Conservation (phyloP, 2,113 vertebrate genomes). For the Oreochromis spilurus region DNA sequence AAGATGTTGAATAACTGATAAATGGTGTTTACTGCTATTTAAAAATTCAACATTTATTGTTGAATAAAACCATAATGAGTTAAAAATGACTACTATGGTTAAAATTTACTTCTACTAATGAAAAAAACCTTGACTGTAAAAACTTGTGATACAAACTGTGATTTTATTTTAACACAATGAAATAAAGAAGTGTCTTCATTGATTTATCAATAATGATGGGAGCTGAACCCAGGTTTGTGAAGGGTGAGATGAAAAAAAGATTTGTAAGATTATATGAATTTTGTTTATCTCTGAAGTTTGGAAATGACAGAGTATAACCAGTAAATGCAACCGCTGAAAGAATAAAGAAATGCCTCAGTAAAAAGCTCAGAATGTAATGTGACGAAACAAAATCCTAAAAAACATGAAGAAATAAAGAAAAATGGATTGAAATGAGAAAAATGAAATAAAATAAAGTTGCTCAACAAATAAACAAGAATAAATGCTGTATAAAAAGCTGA, state of each 20-base stretch:
- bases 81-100: background rate
- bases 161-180: background rate
- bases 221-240: background rate
- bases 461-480: background rate
- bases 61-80: background rate
- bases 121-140: background rate
- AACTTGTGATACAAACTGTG: background rate
- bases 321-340: background rate
- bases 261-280: background rate
- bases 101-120: background rate
- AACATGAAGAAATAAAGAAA: no score
- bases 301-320: background rate
- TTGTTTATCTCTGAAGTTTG: background rate
- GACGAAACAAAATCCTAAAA: background rate
- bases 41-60: background rate
- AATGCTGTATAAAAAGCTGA: no score
- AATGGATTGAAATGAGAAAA: no score
- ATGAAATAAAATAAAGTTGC: no score
- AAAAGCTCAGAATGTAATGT: background rate
- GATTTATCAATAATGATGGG: background rate
- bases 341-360: rapidly evolving
- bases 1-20: background rate
- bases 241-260: background rate
- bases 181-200: rapidly evolving
- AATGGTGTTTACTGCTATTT: rapidly evolving